Percentiles rank a stretch among this genome's conserved stretches.
phyloP scores from a whole-genome alignment of 2,113 vertebrate species.

The Atrichornis clamosus region DNA sequence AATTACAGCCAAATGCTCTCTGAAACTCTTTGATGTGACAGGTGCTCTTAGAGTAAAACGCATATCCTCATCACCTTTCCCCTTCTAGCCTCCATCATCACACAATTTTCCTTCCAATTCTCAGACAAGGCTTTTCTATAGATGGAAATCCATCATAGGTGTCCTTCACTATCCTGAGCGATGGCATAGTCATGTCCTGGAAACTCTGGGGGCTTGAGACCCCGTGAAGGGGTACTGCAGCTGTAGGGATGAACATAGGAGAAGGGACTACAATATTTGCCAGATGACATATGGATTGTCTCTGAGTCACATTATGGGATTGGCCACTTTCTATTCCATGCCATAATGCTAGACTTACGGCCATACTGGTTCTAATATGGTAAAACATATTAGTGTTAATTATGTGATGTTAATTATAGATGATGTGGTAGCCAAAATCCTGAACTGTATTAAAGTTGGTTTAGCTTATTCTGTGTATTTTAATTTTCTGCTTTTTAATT shows the following conservation, averaged over 20 bases:
- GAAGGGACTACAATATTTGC: not conserved
- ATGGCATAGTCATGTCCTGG: not conserved
- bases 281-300: not conserved
- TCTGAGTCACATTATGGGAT: not conserved
- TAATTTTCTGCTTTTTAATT: slow-evolving; percentile 15
- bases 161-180: not conserved
- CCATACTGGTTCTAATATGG: not conserved
- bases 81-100: not conserved
- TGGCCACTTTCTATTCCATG: not conserved
- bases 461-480: slow-evolving; percentile 29
- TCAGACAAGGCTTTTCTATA: not conserved
- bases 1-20: not conserved
- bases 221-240: not conserved
- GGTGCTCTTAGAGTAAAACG: slow-evolving; percentile 1
- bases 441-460: not conserved
- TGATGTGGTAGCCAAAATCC: not conserved
- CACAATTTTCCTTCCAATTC: not conserved
- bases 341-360: not conserved
- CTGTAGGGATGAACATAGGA: not conserved
- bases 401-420: not conserved
- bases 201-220: not conserved
- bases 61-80: not conserved
- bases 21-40: slow-evolving; percentile 30
- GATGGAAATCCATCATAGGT: not conserved
- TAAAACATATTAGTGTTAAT: not conserved